Evolutionary conservation across 2,888 invertebrate species (phyloP), one percentile per base, ranked within the genome.

Genomic region (Halictus quadricinctus): DNA sequence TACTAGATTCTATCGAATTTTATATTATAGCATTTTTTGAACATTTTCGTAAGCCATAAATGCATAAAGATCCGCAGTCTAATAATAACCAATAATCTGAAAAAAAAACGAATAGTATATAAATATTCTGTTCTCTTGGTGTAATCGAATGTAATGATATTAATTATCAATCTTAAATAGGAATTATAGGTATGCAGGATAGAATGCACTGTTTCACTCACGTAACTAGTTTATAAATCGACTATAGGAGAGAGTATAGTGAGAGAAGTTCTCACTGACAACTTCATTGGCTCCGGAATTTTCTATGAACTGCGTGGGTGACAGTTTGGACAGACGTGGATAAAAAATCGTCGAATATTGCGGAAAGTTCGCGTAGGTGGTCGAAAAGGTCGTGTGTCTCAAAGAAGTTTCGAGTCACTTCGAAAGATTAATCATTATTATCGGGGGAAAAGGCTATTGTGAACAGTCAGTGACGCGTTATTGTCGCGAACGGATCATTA

Each of bases 401-500:
- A 76, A 80, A 78, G 79, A 75, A 87, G 81, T 82, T 79, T 70
- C 76, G 43, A 86, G 88, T 81, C 76, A 81, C 83, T 76, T 72
- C 76, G 46, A 74, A 48, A 88, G 80, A 89, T 89, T 89, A 89
- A 89, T 89, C 89, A 88, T 84, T 83, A 86, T 85, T 83, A 80
- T 80, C 81, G 76, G 50, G 74, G 41, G 73, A 86, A 86, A 88
- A 78, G 81, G 87, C 84, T 82, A 69, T 48, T 79, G 72, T 43
- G 77, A 75, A 85, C 76, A 74, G 60, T 84, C 86, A 79, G 76
- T 77, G 84, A 80, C 76, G 72, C 83, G 84, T 82, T 77, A 88
- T 81, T 82, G 76, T 86, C 83, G 81, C 72, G 66, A 76, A 50
- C 54, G 72, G 48, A 58, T 86, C 88, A 86, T 89, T 89, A 89